Evolutionary conservation across 2,113 vertebrate genomes (phyloP).

Genomic region (Otis tarda): DNA sequence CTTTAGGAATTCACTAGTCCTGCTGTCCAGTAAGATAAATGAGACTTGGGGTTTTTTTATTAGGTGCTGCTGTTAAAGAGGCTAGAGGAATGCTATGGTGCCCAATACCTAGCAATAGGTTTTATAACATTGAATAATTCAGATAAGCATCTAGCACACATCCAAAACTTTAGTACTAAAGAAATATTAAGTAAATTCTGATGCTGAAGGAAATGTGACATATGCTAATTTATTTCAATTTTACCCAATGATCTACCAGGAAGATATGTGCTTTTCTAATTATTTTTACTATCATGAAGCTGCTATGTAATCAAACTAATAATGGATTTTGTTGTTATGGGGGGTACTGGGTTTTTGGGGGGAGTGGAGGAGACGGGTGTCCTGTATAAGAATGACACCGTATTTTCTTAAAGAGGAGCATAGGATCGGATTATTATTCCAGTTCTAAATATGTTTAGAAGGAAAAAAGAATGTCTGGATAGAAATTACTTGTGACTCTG

Average conservation of each 20-base stretch:
- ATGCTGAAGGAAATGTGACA: neutral
- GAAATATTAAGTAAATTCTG: neutral
- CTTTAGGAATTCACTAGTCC: neutral
- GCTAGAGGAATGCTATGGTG: neutral
- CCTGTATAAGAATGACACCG: neutral
- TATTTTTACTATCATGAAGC: neutral
- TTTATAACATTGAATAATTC: neutral
- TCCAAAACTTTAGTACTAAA: neutral
- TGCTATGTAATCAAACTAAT: neutral
- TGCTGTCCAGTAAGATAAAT: neutral
- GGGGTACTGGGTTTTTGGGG: neutral
- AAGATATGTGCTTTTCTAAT: neutral
- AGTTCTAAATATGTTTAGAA: neutral
- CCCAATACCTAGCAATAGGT: neutral
- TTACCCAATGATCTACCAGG: neutral
- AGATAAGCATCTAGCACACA: neutral
- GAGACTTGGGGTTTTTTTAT: neutral
- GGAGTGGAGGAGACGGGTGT: accelerated
- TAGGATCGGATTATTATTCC: neutral
- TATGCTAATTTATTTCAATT: neutral
- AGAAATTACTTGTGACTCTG: neutral
- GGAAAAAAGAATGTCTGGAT: neutral
- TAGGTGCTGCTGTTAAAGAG: neutral
- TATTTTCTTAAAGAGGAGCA: neutral
- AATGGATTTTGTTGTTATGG: neutral